Conservation (phyloP, 2,888 invertebrate genomes). For the Palloptera scutellata region DNA sequence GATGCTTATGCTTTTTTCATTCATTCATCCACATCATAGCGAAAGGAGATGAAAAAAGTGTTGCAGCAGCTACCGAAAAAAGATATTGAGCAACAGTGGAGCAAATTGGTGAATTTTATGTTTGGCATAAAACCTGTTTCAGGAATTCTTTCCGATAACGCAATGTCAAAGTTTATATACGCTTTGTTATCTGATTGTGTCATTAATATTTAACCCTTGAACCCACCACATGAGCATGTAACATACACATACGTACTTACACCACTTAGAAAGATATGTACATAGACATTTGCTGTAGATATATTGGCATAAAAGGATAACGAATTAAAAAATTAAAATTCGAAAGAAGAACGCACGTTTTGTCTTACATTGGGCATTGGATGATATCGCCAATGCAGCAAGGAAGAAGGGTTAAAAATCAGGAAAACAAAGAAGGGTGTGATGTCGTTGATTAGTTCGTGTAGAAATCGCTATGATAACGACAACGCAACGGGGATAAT, state of each 20-base stretch:
- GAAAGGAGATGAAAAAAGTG: neutral
- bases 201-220: slow-evolving; percentile 55
- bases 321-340: slow-evolving; percentile 45
- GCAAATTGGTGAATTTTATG: neutral
- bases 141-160: neutral
- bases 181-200: slow-evolving; percentile 54
- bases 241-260: neutral
- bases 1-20: slow-evolving; percentile 35
- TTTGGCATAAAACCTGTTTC: slow-evolving; percentile 2
- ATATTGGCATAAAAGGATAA: slow-evolving; percentile 32
- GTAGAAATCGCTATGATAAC: slow-evolving; percentile 16
- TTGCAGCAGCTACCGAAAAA: too few species aligned
- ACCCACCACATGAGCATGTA: slow-evolving; percentile 12
- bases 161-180: neutral
- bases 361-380: slow-evolving; percentile 26
- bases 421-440: slow-evolving; percentile 40
- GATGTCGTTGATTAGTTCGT: slow-evolving; percentile 45
- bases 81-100: neutral
- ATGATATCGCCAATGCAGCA: neutral
- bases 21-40: neutral
- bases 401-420: slow-evolving; percentile 35
- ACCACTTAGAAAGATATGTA: neutral
- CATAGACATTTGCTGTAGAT: neutral
- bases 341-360: slow-evolving; percentile 32
- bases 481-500: slow-evolving; percentile 40